Conservation (phyloP, 2,797 vertebrate species). For the Notolepis coatsorum region DNA sequence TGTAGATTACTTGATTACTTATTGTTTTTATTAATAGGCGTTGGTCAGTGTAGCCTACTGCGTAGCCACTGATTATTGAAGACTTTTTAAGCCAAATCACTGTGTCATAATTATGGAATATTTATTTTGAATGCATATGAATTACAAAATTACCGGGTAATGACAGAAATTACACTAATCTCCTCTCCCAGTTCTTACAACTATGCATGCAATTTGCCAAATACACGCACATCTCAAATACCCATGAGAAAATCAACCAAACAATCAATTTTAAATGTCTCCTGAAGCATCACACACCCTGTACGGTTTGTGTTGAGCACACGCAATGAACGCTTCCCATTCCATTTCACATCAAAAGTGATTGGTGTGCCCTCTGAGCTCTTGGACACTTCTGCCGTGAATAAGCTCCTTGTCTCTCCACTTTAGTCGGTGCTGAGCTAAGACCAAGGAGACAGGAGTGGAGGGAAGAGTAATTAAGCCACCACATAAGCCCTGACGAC, state of each 20-base stretch:
- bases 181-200: no score
- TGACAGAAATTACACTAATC: no score
- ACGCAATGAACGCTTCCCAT: background rate
- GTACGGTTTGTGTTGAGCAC: background rate
- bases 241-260: no score
- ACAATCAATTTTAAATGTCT: no score
- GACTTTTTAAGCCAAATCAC: slow-evolving; percentile 18
- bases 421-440: slow-evolving; percentile 66
- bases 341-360: background rate
- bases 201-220: no score
- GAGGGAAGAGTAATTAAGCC: slow-evolving; percentile 70
- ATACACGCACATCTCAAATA: no score
- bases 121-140: no score
- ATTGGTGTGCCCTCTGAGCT: slow-evolving; percentile 10
- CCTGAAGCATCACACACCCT: background rate
- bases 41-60: slow-evolving; percentile 7
- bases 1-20: slow-evolving; percentile 51
- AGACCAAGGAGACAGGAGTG: slow-evolving; percentile 49
- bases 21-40: slow-evolving; percentile 47
- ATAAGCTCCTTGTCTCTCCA: slow-evolving; percentile 37
- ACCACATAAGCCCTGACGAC: slow-evolving; percentile 72
- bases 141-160: no score
- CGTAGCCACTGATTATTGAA: slow-evolving; percentile 16
- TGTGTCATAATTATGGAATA: background rate
- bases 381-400: slow-evolving; percentile 33